Evolutionary conservation across 1,140 invertebrate genomes (phyloP), one percentile per base, ranked within the genome.

Genomic region (Leguminivora glycinivorella): DNA sequence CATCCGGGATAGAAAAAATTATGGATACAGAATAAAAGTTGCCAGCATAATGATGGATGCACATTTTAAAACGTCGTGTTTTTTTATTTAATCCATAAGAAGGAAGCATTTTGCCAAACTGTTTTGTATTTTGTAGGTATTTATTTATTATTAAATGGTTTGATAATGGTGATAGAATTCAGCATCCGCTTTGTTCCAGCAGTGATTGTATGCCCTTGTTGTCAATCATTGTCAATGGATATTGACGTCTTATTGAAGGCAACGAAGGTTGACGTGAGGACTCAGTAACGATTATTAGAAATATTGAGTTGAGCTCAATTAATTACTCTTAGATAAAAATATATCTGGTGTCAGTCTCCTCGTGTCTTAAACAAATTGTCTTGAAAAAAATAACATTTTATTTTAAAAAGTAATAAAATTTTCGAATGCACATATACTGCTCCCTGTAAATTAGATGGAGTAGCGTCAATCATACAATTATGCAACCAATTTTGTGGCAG

Each of bases 151-250:
- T 22, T 9, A 52, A 22, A 4, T 29, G 29, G 25, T 63, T 63
- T 26, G 12, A 63, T 31, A 63, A 63, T 63, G 4, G 26, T 10
- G 14, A 63, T 31, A 63, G 26, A 63, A 63, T 63, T 29, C 25
- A 26, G 56, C 25, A 63, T 63, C 26, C 26, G 26, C n/a, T 34
- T 63, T 31, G 58, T 34, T 63, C 26, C 19, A 19, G 19, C 47
- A 52, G 58, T 31, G 58, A 63, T 63, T 63, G 58, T 63, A 6
- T 31, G 58, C 17, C 58, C 58, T 63, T 63, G 58, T 63, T 63
- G 58, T 63, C 58, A 63, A 29, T 63, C 58, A 63, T 63, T 63
- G 58, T 63, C 58, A 17, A 31, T 31, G 17, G 17, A 63, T 63
- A 5, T 63, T 63, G 58, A 63, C 31, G 22, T 56, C 26, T 63